A percentile compares a stretch with the other conserved stretches of the same genome.
Conservation (phyloP, 2,888 invertebrate species). For the Dione juno region DNA sequence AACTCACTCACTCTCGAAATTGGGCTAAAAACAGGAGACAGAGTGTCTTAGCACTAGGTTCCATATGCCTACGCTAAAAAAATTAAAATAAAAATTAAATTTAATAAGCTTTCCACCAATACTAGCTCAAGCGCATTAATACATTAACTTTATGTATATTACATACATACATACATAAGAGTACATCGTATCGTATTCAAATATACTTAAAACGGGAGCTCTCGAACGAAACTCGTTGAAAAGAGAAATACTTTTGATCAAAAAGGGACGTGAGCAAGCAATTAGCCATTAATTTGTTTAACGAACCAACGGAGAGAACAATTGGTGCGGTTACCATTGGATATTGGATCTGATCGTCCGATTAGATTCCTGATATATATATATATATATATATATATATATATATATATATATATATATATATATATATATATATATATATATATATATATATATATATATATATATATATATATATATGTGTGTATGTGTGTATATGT, state of each 20-base stretch:
- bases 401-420: no score
- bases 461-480: no score
- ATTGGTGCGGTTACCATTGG: conserved; percentile 56
- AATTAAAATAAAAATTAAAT: no score
- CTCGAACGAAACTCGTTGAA: conserved; percentile 18
- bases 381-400: not conserved
- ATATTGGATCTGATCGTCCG: conserved; percentile 47
- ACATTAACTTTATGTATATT: not conserved
- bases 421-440: no score
- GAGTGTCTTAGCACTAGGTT: no score
- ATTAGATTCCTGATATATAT: conserved; percentile 39
- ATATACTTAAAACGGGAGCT: conserved; percentile 9
- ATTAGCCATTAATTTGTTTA: conserved; percentile 64
- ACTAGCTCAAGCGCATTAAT: no score
- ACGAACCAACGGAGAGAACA: conserved; percentile 56
- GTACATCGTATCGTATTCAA: conserved; percentile 9
- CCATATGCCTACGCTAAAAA: no score
- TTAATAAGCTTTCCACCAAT: no score
- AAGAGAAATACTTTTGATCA: conserved; percentile 30
- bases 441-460: no score
- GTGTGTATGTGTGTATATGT: no score
- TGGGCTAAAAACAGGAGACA: no score
- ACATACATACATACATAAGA: not conserved
- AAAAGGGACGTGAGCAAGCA: conserved; percentile 47
- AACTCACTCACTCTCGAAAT: no score